Percentiles rank a stretch among this genome's conserved stretches.
These are phyloP conservation scores for Caenorhabditis afra DNA, from an alignment of 2,888 invertebrate genomes.

Conservation along the genomic window DNA sequence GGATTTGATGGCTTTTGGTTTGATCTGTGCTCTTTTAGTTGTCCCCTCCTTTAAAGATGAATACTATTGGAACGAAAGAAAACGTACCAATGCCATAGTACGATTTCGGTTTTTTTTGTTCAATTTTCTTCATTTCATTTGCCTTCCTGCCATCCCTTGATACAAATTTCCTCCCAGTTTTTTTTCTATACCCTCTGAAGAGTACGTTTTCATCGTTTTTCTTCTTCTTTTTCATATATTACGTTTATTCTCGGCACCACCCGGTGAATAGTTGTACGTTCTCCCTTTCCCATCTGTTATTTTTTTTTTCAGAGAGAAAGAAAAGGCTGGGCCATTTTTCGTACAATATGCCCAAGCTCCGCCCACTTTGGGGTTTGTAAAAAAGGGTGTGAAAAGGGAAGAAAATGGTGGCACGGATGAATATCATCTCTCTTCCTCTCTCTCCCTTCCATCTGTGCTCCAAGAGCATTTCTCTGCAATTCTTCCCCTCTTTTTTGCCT, in stretches of 20 bases:
- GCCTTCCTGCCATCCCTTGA: slow-evolving; percentile 31
- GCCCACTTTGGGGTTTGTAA: slow-evolving; percentile 1
- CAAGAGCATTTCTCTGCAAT: background rate
- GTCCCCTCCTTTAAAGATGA: too few relatives aligned
- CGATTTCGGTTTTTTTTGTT: slow-evolving; percentile 15
- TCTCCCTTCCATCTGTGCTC: too few relatives aligned
- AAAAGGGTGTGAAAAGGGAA: background rate
- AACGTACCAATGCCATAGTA: slow-evolving; percentile 42
- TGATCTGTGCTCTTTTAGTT: too few relatives aligned
- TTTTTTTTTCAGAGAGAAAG: slow-evolving; percentile 5
- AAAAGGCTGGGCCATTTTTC: background rate
- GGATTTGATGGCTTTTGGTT: too few relatives aligned
- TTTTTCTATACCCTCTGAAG: slow-evolving; percentile 1
- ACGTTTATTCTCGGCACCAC: slow-evolving; percentile 27
- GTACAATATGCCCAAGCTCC: slow-evolving; percentile 2
- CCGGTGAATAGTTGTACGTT: slow-evolving; percentile 36
- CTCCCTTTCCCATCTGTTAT: slow-evolving; percentile 27
- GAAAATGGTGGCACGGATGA: background rate
- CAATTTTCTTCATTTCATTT: slow-evolving; percentile 24
- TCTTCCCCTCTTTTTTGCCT: background rate
- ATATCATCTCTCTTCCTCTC: background rate
- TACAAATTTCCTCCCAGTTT: slow-evolving; percentile 26
- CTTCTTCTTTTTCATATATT: slow-evolving; percentile 41
- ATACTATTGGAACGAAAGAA: too few relatives aligned
- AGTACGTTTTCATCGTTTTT: slow-evolving; percentile 39